Conservation (phyloP, 2,113 vertebrate genomes). For the Strix uralensis region DNA sequence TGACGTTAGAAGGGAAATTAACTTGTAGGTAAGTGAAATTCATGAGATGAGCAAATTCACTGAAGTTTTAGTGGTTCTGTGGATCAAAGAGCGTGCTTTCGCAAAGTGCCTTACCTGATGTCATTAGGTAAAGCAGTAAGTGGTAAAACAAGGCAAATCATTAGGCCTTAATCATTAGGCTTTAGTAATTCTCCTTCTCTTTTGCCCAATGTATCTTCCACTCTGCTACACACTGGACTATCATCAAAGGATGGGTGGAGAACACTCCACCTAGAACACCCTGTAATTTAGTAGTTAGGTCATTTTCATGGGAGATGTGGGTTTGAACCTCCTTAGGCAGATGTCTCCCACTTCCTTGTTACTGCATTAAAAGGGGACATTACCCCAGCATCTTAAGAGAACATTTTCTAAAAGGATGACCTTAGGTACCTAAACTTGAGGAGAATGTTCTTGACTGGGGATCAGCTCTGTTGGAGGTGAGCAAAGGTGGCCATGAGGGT, state of each 20-base stretch:
- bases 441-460: background rate
- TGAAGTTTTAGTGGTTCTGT: background rate
- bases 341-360: background rate
- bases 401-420: background rate
- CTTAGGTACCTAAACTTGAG: background rate
- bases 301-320: background rate
- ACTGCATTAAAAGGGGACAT: background rate
- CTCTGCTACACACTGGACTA: background rate
- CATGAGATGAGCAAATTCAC: background rate
- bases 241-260: conserved; percentile 48
- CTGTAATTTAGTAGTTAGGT: conserved; percentile 21
- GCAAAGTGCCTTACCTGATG: background rate
- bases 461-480: background rate
- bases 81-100: background rate
- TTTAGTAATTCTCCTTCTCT: background rate
- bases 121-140: background rate
- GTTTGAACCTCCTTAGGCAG: background rate
- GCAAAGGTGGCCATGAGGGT: background rate
- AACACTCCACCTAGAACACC: background rate
- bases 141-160: background rate
- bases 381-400: background rate
- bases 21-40: background rate
- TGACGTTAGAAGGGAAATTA: background rate
- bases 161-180: background rate
- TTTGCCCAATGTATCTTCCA: background rate